These are phyloP conservation scores for Ibycter americanus DNA, from an alignment of 2,797 vertebrate species.

Conservation along the genomic window DNA sequence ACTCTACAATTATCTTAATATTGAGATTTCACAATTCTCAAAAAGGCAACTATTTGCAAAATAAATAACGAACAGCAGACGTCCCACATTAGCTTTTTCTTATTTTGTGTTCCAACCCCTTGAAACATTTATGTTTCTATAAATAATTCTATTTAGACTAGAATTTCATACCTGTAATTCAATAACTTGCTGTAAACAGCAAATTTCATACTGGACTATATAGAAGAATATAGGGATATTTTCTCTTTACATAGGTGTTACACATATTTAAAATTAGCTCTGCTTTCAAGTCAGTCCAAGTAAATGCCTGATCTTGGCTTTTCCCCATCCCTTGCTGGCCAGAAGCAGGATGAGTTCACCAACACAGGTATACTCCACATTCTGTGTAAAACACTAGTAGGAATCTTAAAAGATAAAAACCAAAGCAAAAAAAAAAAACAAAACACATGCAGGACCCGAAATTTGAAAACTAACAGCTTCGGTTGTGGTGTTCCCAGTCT, in stretches of 20 bases:
- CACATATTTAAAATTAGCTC: not conserved
- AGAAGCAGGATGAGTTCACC: not conserved
- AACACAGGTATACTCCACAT: not conserved
- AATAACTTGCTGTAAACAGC: not conserved
- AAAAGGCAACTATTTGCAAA: not conserved
- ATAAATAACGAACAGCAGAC: not conserved
- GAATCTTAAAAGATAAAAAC: not conserved
- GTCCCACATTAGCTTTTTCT: not conserved
- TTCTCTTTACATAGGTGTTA: not conserved
- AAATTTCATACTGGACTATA: not conserved
- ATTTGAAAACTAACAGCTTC: not conserved
- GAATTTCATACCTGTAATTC: conserved; percentile 12
- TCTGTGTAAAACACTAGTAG: not conserved
- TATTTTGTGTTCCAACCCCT: not conserved
- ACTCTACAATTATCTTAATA: not conserved
- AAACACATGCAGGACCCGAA: accelerated
- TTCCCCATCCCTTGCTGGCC: not conserved
- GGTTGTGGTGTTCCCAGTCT: not conserved
- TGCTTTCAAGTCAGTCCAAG: not conserved
- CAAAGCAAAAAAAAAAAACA: not conserved
- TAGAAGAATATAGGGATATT: not conserved
- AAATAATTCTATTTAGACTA: not conserved
- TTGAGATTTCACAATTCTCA: not conserved
- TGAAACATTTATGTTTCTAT: not conserved
- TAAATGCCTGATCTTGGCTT: not conserved